These are phyloP conservation scores for Asbolus verrucosus DNA, from an alignment of 1,140 invertebrate species.

Conservation along the genomic window DNA sequence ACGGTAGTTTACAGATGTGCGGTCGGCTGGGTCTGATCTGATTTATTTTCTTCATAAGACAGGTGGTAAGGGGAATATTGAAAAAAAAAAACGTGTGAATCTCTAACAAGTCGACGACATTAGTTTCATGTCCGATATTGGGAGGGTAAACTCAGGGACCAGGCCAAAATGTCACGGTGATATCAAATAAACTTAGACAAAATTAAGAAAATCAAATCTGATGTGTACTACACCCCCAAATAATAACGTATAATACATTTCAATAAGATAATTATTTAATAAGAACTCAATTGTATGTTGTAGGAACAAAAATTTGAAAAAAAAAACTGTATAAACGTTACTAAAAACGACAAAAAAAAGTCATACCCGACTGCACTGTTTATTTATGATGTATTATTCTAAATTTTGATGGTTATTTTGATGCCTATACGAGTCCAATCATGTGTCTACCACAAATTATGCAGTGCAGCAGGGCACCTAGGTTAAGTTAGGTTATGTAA, in stretches of 20 bases:
- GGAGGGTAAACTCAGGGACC: slow-evolving; percentile 65
- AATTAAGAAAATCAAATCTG: slow-evolving; percentile 62
- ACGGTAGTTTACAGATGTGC: slow-evolving; percentile 30
- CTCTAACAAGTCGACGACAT: slow-evolving; percentile 47
- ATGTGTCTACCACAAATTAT: slow-evolving; percentile 57
- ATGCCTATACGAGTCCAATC: slow-evolving; percentile 58
- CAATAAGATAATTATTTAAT: slow-evolving; percentile 59
- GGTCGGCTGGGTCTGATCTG: slow-evolving; percentile 54
- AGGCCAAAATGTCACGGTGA: slow-evolving; percentile 65
- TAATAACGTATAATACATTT: slow-evolving; percentile 58
- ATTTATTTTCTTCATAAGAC: slow-evolving; percentile 38
- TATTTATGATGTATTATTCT: slow-evolving; percentile 54
- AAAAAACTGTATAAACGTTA: slow-evolving; percentile 58
- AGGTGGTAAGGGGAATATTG: slow-evolving; percentile 8
- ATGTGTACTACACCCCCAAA: slow-evolving; percentile 48
- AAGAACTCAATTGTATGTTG: slow-evolving; percentile 63
- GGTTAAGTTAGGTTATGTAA: slow-evolving; percentile 64
- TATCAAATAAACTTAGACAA: slow-evolving; percentile 64
- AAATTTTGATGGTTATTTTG: slow-evolving; percentile 53
- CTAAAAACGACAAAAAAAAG: slow-evolving; percentile 54
- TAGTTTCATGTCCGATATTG: slow-evolving; percentile 53
- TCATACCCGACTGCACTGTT: slow-evolving; percentile 57
- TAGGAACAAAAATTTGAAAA: slow-evolving; percentile 58
- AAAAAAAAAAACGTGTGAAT: slow-evolving; percentile 48
- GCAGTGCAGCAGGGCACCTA: slow-evolving; percentile 61